Conservation (phyloP, 2,888 invertebrate genomes). For the Andricus quercusramuli region DNA sequence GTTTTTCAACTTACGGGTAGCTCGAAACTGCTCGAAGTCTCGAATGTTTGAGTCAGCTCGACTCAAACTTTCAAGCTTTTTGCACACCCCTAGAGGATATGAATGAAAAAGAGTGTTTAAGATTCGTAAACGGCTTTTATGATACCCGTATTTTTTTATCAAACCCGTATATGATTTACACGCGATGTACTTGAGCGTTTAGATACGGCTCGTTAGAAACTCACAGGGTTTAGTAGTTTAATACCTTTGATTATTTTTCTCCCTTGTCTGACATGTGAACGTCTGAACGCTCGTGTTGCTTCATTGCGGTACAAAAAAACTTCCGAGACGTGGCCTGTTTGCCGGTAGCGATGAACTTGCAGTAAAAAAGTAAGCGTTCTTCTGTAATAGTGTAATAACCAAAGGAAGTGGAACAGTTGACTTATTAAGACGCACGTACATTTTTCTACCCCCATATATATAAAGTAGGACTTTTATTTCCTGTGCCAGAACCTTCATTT, state of each 20-base stretch:
- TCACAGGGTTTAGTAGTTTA: constrained; percentile 6
- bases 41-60: too few relatives aligned
- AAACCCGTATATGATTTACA: constrained; percentile 15
- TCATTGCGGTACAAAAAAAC: constrained; percentile 14
- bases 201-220: constrained; percentile 33
- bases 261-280: constrained; percentile 21
- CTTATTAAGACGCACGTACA: constrained; percentile 15
- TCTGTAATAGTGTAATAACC: constrained; percentile 17
- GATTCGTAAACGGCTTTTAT: not conserved
- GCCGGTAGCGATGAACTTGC: constrained; percentile 13
- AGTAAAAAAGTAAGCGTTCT: constrained; percentile 13
- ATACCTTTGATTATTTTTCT: constrained; percentile 38
- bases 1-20: too few relatives aligned
- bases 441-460: constrained; percentile 5
- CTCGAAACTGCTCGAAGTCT: too few relatives aligned
- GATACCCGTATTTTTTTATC: not conserved
- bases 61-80: too few relatives aligned
- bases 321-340: constrained; percentile 29
- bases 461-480: not conserved
- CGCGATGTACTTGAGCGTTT: constrained; percentile 11
- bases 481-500: not conserved
- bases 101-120: not conserved
- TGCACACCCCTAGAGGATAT: not conserved
- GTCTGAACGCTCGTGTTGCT: constrained; percentile 5
- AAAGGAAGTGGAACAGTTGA: constrained; percentile 32